phyloP scores from a whole-genome alignment of 2,797 vertebrate species.

The Pterois miles region DNA sequence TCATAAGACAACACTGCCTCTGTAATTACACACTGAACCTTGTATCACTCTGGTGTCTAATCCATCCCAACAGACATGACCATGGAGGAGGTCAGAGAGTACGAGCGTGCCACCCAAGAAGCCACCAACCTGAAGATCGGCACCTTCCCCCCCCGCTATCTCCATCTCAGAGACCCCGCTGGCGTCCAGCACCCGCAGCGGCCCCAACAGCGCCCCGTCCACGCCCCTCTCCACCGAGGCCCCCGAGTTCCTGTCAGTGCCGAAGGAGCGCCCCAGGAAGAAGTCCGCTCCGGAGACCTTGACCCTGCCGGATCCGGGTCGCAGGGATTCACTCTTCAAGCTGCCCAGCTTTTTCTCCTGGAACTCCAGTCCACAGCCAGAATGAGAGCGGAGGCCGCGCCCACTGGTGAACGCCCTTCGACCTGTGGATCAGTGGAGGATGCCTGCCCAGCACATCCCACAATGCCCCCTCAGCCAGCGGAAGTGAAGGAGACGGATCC shows the following conservation, averaged over 20 bases:
- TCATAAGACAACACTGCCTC: neutral
- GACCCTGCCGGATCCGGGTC: constrained; percentile 91
- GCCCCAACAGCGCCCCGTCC: constrained; percentile 94
- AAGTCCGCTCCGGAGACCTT: constrained; percentile 98
- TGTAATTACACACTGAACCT: neutral
- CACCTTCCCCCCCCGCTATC: constrained; percentile 92
- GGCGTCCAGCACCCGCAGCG: constrained; percentile 87
- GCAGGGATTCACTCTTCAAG: constrained; percentile 82
- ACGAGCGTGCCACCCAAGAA: constrained; percentile 86
- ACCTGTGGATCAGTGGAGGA: constrained; percentile 57
- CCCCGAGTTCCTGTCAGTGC: constrained; percentile 94
- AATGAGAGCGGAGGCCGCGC: constrained; percentile 62
- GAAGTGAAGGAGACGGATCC: constrained; percentile 64
- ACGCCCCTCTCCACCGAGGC: constrained; percentile 97
- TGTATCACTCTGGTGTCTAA: neutral
- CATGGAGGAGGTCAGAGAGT: constrained; percentile 89
- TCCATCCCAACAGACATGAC: constrained; percentile 84
- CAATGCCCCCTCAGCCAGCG: constrained; percentile 60
- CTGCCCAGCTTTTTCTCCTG: constrained; percentile 84
- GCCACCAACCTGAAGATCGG: constrained; percentile 90
- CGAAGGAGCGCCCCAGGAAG: constrained; percentile 96
- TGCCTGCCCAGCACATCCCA: constrained; percentile 67
- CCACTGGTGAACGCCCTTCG: constrained; percentile 33
- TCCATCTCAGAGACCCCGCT: constrained; percentile 93
- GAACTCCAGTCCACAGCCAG: constrained; percentile 82